Evolutionary conservation across 2,888 invertebrate genomes (phyloP).

Genomic region (Acanthosepion lycidas): DNA sequence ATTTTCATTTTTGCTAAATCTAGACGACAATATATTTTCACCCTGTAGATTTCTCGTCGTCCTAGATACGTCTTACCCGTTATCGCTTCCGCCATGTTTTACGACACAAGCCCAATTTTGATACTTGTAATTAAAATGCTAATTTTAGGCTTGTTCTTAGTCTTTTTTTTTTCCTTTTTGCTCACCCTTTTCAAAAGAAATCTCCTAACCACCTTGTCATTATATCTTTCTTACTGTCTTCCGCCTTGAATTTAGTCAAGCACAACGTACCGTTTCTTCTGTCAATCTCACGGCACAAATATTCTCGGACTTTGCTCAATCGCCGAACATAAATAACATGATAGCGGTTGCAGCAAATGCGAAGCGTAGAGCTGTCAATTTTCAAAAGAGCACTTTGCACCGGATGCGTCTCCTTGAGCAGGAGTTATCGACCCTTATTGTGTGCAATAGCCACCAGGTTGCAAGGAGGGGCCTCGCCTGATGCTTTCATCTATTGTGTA

Average conservation of each 20-base stretch:
- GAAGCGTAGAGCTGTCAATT: neutral
- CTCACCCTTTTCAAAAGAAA: too few species aligned
- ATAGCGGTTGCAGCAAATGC: neutral
- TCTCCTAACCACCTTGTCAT: too few species aligned
- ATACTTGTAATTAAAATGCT: too few species aligned
- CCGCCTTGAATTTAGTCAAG: neutral
- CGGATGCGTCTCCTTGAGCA: neutral
- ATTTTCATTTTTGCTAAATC: too few species aligned
- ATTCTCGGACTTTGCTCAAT: neutral
- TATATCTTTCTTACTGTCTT: neutral
- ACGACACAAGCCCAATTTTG: too few species aligned
- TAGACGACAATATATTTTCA: too few species aligned
- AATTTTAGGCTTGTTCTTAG: too few species aligned
- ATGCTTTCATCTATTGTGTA: neutral
- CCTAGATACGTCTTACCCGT: too few species aligned
- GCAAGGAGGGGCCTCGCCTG: neutral
- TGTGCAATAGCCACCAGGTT: neutral
- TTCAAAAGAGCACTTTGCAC: neutral
- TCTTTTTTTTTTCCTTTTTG: too few species aligned
- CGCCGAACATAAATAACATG: neutral
- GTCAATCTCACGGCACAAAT: neutral
- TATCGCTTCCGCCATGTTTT: too few species aligned
- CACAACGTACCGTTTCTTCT: neutral
- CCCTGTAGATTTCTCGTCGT: too few species aligned
- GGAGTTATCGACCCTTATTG: constrained; percentile 33